These are phyloP conservation scores for Neosalanx taihuensis DNA, from an alignment of 2,797 vertebrate species.

Conservation along the genomic window DNA sequence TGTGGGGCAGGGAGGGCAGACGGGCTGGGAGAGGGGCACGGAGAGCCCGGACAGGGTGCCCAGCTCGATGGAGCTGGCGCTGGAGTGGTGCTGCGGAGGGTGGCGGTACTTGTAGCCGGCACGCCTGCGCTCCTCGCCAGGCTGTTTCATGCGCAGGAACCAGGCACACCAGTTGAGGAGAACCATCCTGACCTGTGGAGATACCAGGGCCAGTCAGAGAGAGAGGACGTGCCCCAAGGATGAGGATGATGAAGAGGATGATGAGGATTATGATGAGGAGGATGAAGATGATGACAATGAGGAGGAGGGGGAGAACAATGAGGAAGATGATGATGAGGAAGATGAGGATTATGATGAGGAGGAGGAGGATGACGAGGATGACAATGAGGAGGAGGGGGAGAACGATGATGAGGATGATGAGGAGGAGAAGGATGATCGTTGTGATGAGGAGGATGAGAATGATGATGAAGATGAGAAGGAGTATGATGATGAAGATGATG, in stretches of 20 bases:
- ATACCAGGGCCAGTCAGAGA: background rate
- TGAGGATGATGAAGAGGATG: background rate
- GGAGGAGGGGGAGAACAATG: background rate
- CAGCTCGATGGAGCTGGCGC: conserved; percentile 81
- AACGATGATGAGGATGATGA: background rate
- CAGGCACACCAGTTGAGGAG: conserved; percentile 91
- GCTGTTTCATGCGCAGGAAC: conserved; percentile 92
- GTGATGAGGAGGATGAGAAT: background rate
- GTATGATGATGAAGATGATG: no score
- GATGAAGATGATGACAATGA: background rate
- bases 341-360: background rate
- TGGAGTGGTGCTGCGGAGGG: conserved; percentile 66
- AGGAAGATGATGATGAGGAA: background rate
- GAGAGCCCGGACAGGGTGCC: conserved; percentile 66
- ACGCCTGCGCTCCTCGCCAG: conserved; percentile 73
- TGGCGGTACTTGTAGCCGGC: conserved; percentile 63
- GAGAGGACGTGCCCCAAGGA: background rate
- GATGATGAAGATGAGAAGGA: background rate
- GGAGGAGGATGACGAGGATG: background rate
- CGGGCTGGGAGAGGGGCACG: conserved; percentile 57
- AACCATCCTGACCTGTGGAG: conserved; percentile 78
- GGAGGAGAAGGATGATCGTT: background rate
- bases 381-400: background rate
- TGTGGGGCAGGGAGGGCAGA: conserved; percentile 67
- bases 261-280: background rate